Conservation (phyloP, 2,113 vertebrate genomes). For the Burhinus oedicnemus region DNA sequence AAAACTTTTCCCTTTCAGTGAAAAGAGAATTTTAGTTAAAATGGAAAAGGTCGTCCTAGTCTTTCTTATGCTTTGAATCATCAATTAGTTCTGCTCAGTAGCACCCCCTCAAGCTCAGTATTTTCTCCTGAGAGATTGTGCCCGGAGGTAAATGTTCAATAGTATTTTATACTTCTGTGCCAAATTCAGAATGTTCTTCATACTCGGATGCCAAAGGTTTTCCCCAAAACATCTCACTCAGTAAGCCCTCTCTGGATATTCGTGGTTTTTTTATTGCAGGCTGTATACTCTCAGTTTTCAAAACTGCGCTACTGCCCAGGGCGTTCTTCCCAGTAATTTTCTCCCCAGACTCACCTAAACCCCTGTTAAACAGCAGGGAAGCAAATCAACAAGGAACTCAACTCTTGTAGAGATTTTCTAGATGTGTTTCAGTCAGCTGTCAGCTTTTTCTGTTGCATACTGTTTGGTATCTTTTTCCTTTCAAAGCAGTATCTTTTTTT, state of each 20-base stretch:
- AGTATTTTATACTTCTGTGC: neutral
- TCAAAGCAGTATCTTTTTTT: neutral
- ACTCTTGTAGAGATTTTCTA: neutral
- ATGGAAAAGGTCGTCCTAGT: neutral
- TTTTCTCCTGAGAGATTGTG: neutral
- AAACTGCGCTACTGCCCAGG: neutral
- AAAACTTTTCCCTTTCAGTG: neutral
- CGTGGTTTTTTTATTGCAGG: neutral
- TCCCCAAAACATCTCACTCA: neutral
- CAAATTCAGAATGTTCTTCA: neutral
- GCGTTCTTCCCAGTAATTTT: neutral
- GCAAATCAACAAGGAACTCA: neutral
- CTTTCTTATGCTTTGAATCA: neutral
- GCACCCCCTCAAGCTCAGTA: neutral
- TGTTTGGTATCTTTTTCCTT: neutral
- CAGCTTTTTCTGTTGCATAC: neutral
- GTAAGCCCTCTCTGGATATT: neutral
- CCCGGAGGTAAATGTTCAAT: neutral
- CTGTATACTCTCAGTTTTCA: neutral
- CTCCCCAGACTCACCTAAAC: neutral
- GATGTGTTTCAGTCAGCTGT: neutral
- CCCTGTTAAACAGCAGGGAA: neutral
- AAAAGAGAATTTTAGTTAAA: neutral
- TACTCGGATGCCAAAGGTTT: neutral
- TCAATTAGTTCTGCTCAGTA: neutral